Base-by-base conservation (phyloP, 2,797 vertebrate species). In the Schizopygopsis pylzovi region DNA sequence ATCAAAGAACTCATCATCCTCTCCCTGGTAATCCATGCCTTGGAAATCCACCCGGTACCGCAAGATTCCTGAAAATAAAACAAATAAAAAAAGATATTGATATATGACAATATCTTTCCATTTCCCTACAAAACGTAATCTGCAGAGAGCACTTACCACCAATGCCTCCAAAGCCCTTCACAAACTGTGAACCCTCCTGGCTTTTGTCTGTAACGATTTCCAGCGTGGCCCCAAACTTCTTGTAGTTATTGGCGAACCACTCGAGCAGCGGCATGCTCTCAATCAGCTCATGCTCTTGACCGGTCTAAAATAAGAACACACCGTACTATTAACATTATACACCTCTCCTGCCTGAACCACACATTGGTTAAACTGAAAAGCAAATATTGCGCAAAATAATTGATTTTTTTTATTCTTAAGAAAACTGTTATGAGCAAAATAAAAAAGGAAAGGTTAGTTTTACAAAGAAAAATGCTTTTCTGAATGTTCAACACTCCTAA, bases 1-100 rank as follows among this genome's bases (percentile, higher is more conserved):
- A 94, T 97, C 96, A 94, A 97, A 97, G 92, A 97, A 95, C 93
- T 97, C 97, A 83, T 97, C 96, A 2, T 97, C 96, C 90, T 95
- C 96, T 93, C 95, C 96, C 95, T 97, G 96, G 91, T 97, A 97
- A 83, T 97, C 97, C 96, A 97, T 97, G 93, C 96, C 96, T 94
- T 97, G 96, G 95, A 97, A 97, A 93, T 97, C 97, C 93, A 97
- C 97, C 94, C 96, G 94, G 94, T 97, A 97, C 92, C 96, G 92
- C 93, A 97, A 94, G 93, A 97, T 96, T 94, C 97, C 97, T 97
- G 88, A 16, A 79, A 5, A 0, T 81, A 11, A 79, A 39, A 11
- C 4, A 52, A 28, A 18, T 16, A 45, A 15, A 54, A 33, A 80
- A 4, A 2, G 1, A n/a, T 7, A 28, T 61, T 18, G 9, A 28